A percentile compares a stretch with the other conserved stretches of the same genome.
Evolutionary conservation across 2,797 vertebrate genomes (phyloP).

Genomic region (Pyrrhura leucotis): DNA sequence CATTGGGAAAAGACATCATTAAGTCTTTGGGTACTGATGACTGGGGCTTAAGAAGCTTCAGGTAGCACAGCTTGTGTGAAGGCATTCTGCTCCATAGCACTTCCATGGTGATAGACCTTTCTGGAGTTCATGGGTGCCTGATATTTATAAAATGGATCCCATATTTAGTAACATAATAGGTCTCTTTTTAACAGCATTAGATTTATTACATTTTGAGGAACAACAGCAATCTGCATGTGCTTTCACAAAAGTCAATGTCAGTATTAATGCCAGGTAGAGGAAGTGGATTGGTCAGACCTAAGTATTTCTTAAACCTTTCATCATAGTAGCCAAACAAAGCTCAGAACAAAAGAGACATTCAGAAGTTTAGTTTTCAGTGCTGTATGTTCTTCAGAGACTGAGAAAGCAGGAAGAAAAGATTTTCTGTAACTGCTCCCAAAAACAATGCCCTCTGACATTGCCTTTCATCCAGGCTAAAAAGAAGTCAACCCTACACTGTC

Average conservation of each 20-base stretch:
- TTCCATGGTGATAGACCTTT: neutral
- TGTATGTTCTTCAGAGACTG: neutral
- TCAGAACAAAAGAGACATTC: neutral
- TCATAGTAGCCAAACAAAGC: neutral
- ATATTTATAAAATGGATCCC: neutral
- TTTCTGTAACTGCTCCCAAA: neutral
- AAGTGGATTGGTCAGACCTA: neutral
- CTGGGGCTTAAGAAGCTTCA: neutral
- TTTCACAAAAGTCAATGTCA: neutral
- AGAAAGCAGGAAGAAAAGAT: neutral
- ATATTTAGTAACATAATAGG: neutral
- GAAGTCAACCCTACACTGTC: neutral
- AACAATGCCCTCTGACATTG: neutral
- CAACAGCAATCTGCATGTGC: neutral
- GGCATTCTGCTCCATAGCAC: neutral
- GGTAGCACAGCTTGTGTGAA: neutral
- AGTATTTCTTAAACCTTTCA: neutral
- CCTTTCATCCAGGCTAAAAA: neutral
- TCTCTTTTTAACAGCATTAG: neutral
- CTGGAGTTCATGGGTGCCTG: neutral
- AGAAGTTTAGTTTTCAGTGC: neutral
- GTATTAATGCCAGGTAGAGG: neutral
- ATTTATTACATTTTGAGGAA: neutral
- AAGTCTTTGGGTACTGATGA: neutral
- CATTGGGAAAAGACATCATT: neutral